Evolutionary conservation across 2,797 vertebrate species (phyloP).

Genomic region (Capromys pilorides): DNA sequence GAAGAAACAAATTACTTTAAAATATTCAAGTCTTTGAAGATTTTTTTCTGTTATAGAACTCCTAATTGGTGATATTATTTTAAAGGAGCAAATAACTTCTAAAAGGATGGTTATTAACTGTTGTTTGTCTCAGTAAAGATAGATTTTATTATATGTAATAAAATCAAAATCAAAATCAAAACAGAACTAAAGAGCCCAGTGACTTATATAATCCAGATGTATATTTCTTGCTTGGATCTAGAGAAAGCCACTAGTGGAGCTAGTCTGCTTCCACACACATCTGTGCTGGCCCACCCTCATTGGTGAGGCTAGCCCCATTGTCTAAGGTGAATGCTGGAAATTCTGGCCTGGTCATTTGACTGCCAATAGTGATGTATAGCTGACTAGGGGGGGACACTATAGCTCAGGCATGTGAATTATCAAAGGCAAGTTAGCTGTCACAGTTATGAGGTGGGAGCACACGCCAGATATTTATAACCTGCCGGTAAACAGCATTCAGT

Average conservation of each 20-base stretch:
- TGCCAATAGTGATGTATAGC: not conserved
- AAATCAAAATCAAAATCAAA: not conserved
- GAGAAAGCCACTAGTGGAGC: not conserved
- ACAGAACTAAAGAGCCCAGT: not conserved
- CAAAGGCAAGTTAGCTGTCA: not conserved
- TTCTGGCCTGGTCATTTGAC: not conserved
- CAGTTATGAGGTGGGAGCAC: not conserved
- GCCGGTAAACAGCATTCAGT: not conserved
- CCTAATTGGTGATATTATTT: not conserved
- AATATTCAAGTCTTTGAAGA: not conserved
- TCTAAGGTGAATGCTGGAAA: conserved; percentile 1
- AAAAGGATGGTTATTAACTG: not conserved
- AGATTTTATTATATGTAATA: not conserved
- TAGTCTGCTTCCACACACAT: not conserved
- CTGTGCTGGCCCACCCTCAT: not conserved
- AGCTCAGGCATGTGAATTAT: not conserved
- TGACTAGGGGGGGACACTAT: not conserved
- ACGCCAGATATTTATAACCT: not conserved
- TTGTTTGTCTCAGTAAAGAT: conserved; percentile 6
- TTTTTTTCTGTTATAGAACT: conserved; percentile 7
- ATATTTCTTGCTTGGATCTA: not conserved
- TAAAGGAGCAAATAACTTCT: conserved; percentile 19
- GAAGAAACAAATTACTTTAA: conserved; percentile 35
- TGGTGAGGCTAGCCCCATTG: not conserved
- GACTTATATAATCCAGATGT: not conserved